A percentile compares a stretch with the other conserved stretches of the same genome.
These are phyloP conservation scores for Ciona savignyi DNA, from an alignment of 23 tunicate genomes.

Conservation along the genomic window DNA sequence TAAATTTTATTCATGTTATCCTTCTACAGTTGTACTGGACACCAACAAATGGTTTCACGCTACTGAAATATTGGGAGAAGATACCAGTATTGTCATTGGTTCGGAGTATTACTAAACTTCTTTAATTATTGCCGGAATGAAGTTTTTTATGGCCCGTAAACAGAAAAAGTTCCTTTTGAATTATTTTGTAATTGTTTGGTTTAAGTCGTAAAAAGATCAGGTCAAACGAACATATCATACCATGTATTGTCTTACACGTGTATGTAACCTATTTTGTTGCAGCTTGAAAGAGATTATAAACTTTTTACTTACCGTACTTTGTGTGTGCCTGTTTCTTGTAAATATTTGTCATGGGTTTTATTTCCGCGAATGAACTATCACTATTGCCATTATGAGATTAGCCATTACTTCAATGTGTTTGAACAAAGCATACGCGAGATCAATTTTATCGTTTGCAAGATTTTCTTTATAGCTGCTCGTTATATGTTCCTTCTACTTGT, in stretches of 20 bases:
- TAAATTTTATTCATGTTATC: neutral
- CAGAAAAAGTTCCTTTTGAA: no score
- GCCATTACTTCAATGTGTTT: no score
- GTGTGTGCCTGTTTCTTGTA: no score
- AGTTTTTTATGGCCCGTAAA: no score
- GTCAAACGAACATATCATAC: no score
- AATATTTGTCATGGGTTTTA: neutral
- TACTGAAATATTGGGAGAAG: slow-evolving; percentile 76
- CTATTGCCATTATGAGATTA: neutral
- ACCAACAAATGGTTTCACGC: slow-evolving; percentile 92
- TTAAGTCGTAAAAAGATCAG: no score
- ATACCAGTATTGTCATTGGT: slow-evolving; percentile 92
- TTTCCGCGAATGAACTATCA: neutral
- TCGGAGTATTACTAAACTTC: slow-evolving; percentile 73
- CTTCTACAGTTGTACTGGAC: slow-evolving; percentile 68
- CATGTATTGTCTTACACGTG: no score
- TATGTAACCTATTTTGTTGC: no score
- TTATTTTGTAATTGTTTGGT: no score
- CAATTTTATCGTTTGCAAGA: neutral
- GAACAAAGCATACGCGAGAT: neutral
- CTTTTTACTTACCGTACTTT: no score
- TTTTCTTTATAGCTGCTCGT: neutral
- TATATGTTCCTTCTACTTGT: neutral
- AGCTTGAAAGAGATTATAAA: no score
- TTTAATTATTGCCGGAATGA: no score